These are phyloP conservation scores for Parauchenoglanis ngamensis DNA, from an alignment of 2,797 vertebrate species.

Conservation along the genomic window DNA sequence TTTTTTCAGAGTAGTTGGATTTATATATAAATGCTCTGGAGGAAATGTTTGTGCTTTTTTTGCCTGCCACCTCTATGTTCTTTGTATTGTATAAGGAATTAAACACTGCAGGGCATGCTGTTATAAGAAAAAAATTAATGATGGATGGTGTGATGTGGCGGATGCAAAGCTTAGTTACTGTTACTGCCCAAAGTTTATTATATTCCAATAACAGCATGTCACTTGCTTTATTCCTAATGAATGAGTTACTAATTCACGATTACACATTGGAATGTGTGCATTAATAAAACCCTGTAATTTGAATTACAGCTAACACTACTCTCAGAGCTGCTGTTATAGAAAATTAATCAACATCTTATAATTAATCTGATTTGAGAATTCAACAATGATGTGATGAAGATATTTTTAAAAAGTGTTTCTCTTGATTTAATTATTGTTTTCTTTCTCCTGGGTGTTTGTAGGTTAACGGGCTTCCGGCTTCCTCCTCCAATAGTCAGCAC, in stretches of 20 bases:
- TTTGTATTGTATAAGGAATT: background rate
- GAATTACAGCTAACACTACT: background rate
- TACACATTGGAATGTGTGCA: background rate
- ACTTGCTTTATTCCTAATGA: background rate
- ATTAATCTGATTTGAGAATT: background rate
- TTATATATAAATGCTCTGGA: background rate
- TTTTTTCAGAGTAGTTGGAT: background rate
- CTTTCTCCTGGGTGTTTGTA: slow-evolving; percentile 65
- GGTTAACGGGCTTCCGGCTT: slow-evolving; percentile 97
- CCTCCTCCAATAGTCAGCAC: slow-evolving; percentile 93
- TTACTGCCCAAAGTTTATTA: background rate
- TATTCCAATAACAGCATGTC: background rate
- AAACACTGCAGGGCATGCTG: background rate
- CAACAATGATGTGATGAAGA: background rate
- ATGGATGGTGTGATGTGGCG: background rate
- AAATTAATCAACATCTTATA: background rate
- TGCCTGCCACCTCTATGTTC: background rate
- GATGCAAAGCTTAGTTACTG: background rate
- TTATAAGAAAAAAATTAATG: background rate
- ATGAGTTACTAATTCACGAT: background rate
- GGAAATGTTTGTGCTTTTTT: background rate
- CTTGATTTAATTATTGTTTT: slow-evolving; percentile 34
- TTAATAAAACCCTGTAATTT: background rate
- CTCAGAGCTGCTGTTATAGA: background rate
- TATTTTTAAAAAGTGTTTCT: slow-evolving; percentile 4